These are phyloP conservation scores for Microcaecilia unicolor DNA, from an alignment of 2,797 vertebrate species.

Conservation along the genomic window DNA sequence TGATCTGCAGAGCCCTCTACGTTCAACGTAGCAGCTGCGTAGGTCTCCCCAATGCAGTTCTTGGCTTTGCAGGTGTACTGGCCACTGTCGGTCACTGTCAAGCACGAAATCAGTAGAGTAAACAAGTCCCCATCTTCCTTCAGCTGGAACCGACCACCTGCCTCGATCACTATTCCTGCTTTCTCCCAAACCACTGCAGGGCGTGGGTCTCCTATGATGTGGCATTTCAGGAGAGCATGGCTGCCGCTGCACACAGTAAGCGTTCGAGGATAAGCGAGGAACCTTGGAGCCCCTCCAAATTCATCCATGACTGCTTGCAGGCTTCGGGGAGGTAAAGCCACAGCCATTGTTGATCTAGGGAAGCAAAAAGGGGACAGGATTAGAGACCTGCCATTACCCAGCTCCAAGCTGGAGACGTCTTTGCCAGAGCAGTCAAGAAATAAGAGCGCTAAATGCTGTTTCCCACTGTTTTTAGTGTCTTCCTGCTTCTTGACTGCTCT, in stretches of 20 bases:
- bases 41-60: slow-evolving; percentile 87
- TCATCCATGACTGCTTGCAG: too few relatives aligned
- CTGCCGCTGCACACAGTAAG: slow-evolving; percentile 76
- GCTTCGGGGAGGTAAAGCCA: too few relatives aligned
- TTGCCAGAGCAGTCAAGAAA: too few relatives aligned
- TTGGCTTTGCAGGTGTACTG: slow-evolving; percentile 93
- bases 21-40: slow-evolving; percentile 77
- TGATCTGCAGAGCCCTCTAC: slow-evolving; percentile 40
- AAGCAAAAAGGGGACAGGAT: too few relatives aligned
- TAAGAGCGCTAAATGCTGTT: too few relatives aligned
- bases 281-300: slow-evolving; percentile 85
- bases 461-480: too few relatives aligned
- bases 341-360: too few relatives aligned
- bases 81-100: slow-evolving; percentile 76
- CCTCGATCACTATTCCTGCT: slow-evolving; percentile 68
- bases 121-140: slow-evolving; percentile 84
- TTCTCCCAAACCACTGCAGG: slow-evolving; percentile 88
- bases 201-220: slow-evolving; percentile 79
- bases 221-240: slow-evolving; percentile 81
- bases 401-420: too few relatives aligned
- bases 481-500: too few relatives aligned
- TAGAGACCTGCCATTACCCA: too few relatives aligned
- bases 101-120: slow-evolving; percentile 73
- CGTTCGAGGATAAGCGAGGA: slow-evolving; percentile 85
- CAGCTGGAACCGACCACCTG: slow-evolving; percentile 66